A percentile compares a stretch with the other conserved stretches of the same genome.
Evolutionary conservation across 2,113 vertebrate species (phyloP).

Genomic region (Vulpes vulpes): DNA sequence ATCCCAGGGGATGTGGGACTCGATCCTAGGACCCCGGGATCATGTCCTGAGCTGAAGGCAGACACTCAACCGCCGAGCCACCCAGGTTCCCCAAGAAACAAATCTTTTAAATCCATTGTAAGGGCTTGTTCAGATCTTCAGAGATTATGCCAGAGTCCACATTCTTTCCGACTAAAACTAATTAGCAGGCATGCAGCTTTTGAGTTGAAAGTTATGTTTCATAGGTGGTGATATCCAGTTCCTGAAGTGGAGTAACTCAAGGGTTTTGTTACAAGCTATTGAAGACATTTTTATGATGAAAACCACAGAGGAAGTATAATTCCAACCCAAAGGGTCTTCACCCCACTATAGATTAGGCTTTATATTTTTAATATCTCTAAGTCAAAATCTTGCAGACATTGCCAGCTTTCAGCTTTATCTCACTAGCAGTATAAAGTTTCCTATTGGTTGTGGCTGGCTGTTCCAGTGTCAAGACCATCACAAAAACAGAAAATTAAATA

Average conservation of each 20-base stretch:
- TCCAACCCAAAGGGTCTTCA: background rate
- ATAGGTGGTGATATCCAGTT: background rate
- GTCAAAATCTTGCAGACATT: background rate
- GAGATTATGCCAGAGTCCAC: background rate
- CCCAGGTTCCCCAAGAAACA: too few species aligned
- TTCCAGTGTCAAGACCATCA: background rate
- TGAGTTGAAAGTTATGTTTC: background rate
- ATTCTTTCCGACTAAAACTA: background rate
- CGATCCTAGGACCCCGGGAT: too few species aligned
- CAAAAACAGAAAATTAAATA: background rate
- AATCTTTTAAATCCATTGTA: background rate
- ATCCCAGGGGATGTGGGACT: too few species aligned
- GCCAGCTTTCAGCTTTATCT: background rate
- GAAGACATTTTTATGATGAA: background rate
- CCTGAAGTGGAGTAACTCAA: background rate
- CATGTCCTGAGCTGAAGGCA: too few species aligned
- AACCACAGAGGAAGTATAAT: background rate
- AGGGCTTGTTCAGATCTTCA: background rate
- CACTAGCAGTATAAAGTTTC: background rate
- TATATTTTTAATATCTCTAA: background rate
- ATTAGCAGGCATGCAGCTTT: background rate
- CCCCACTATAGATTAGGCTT: background rate
- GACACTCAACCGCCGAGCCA: too few species aligned
- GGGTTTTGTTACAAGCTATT: background rate
- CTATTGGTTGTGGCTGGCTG: background rate